phyloP scores from a whole-genome alignment of 1,140 invertebrate genomes.

The Drosophila ambigua region DNA sequence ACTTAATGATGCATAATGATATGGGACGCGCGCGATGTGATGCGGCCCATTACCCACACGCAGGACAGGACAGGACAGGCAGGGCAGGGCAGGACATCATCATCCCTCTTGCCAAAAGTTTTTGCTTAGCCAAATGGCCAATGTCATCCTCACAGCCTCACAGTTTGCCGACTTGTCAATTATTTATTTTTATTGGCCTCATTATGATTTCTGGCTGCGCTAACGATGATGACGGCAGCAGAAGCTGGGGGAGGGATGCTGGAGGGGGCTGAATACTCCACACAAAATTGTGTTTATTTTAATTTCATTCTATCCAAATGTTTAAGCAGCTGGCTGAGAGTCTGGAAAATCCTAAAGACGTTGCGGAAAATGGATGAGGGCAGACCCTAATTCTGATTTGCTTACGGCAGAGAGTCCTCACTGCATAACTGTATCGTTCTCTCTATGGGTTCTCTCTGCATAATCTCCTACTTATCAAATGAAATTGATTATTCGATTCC shows the following conservation, averaged over 20 bases:
- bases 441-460: too few relatives aligned
- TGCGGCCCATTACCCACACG: slow-evolving; percentile 74
- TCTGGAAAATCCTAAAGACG: background rate
- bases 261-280: background rate
- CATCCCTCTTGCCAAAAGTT: slow-evolving; percentile 26
- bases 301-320: slow-evolving; percentile 63
- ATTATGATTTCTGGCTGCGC: slow-evolving; percentile 63
- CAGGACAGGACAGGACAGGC: slow-evolving; percentile 18
- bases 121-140: slow-evolving; percentile 66
- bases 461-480: too few relatives aligned
- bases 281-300: slow-evolving; percentile 24
- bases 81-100: slow-evolving; percentile 27
- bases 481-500: too few relatives aligned
- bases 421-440: too few relatives aligned
- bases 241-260: background rate
- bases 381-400: too few relatives aligned
- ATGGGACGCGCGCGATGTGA: slow-evolving; percentile 66
- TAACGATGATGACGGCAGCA: slow-evolving; percentile 46
- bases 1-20: slow-evolving; percentile 81
- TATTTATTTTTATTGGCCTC: slow-evolving; percentile 74
- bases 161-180: slow-evolving; percentile 51
- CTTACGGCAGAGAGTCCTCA: too few relatives aligned
- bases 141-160: slow-evolving; percentile 32
- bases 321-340: slow-evolving; percentile 58
- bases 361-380: background rate